These are phyloP conservation scores for Caenorhabditis uteleia DNA, from an alignment of 2,888 invertebrate species.

Conservation along the genomic window DNA sequence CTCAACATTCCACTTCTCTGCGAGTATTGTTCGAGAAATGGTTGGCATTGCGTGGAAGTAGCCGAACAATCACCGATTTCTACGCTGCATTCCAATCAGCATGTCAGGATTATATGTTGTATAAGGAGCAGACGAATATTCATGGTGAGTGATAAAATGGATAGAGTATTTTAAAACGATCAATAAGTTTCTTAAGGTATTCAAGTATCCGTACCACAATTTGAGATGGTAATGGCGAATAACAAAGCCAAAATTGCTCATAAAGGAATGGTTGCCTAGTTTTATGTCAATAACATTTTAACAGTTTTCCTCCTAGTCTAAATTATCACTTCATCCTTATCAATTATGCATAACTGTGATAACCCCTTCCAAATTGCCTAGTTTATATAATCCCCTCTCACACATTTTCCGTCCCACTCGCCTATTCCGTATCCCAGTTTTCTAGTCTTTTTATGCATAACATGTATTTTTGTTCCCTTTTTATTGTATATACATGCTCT, in stretches of 20 bases:
- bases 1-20: neutral
- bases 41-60: constrained; percentile 5
- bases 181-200: neutral
- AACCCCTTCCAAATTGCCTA: too few species aligned
- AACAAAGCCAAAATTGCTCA: constrained; percentile 12
- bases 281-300: too few species aligned
- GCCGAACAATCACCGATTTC: constrained; percentile 9
- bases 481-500: too few species aligned
- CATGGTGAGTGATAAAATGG: constrained; percentile 5
- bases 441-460: too few species aligned
- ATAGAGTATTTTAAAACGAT: neutral
- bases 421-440: too few species aligned
- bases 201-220: constrained; percentile 3
- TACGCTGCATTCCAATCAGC: constrained; percentile 25
- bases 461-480: too few species aligned
- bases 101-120: constrained; percentile 20
- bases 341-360: too few species aligned
- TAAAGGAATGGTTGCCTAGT: constrained; percentile 19
- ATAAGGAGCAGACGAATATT: constrained; percentile 8
- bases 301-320: neutral
- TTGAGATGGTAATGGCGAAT: constrained; percentile 1
- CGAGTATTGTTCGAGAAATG: constrained; percentile 16
- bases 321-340: too few species aligned
- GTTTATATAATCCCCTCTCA: too few species aligned
- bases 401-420: too few species aligned